Evolutionary conservation across 2,113 vertebrate genomes (phyloP), one percentile per base, ranked within the genome.

Genomic region (Macquaria ambigua): DNA sequence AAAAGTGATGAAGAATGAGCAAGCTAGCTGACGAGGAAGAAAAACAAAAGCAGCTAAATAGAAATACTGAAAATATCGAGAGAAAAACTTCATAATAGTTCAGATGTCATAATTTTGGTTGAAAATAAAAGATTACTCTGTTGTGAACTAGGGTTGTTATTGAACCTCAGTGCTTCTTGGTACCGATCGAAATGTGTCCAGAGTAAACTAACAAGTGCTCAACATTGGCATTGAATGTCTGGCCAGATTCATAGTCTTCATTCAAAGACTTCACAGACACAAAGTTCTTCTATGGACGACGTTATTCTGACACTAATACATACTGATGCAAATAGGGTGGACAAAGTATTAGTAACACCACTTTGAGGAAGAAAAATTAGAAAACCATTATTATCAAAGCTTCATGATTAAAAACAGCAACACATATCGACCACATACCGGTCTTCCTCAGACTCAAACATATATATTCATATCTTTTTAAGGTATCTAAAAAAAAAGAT

Each of bases 51-150:
- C 25, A 72, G 74, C 14, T 21, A 18, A 14, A 53, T 52, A 75
- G 21, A 48, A 14, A 58, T n/a, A 46, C 9, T n/a, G 39, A 70
- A 23, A 50, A 43, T 77, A 76, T 64, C 28, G 34, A 64, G 74
- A 59, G 28, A 23, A 75, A 48, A 48, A 69, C 34, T 43, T 72
- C n/a, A 66, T 50, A 79, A 37, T 34, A 66, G 0, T 58, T 86
- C 31, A 71, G 71, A 68, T 14, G 63, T 70, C 37, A 66, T 78
- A 8, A 67, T 66, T 84, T 82, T n/a, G 59, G 11, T 8, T 34
- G 12, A 7, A 14, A 58, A 79, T 66, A n/a, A 34, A n/a, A 58
- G 9, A 66, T 12, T 14, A 20, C 64, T 53, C 8, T 2, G 41
- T 74, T 55, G 0, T 25, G 9, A 4, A 48, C 39, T 39, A 39